Base-by-base conservation (phyloP, 1,140 invertebrate species). In the Pseudomyrmex cubaensis region DNA sequence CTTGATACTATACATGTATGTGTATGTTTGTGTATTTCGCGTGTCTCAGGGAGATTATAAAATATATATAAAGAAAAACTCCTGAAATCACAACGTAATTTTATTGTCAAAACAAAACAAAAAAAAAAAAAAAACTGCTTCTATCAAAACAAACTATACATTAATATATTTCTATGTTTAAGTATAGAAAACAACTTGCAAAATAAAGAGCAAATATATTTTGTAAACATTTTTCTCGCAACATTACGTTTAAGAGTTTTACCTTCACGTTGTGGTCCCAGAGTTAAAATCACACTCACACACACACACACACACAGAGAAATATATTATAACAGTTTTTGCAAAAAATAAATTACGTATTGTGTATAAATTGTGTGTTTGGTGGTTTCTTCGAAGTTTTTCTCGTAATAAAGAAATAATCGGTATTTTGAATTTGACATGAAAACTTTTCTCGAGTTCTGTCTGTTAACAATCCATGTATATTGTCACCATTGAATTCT, bases 321-420 rank as follows among this genome's bases (percentile, higher is more conserved):
- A 66, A 46, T 80, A 80, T 80, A 80, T 80, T 80, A 46, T 70
- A 72, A 69, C 35, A 70, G 63, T 78, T 80, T 80, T 80, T 80
- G 76, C 66, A 80, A 57, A 35, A 80, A 80, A 80, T 61, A 72
- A 80, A 80, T 61, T 80, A 80, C 72, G 35, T 35, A 35, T 35
- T 35, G 35, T 35, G 35, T 80, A 44, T 80, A 80, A 46, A 80
- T 80, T 72, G 59, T 25, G 12, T 59, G 3, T 8, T 48, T 3
- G 13, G 10, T 52, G 12, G 35, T 48, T 52, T 52, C 50, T 52
- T 12, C 5, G 35, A 35, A 35, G 5, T 35, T 35, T 35, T 35
- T 35, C 5, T 35, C 35, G 5, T 25, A 35, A 35, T 35, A 35
- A 35, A 35, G 35, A 35, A 5, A 35, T 22, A 25, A 35, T 35